Evolutionary conservation across 2,113 vertebrate genomes (phyloP), one percentile per base, ranked within the genome.

Genomic region (Platichthys flesus): DNA sequence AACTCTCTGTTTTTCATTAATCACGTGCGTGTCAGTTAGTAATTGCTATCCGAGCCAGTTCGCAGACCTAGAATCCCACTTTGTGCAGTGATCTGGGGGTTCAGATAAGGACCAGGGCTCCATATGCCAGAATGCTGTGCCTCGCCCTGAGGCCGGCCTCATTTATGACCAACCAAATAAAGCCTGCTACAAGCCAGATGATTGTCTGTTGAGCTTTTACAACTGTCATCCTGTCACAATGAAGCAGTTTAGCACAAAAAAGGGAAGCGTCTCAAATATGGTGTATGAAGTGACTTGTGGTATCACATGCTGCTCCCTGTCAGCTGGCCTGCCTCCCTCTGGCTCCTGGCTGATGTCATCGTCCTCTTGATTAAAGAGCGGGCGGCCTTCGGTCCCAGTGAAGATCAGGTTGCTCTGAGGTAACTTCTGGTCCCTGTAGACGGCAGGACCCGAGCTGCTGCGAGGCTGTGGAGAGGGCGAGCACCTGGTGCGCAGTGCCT

Each of bases 371-470:
- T 89, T 85, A 81, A 76, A 82, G 79, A 75, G 76, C 6, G 40
- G 40, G 40, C 40, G 78, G 79, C 67, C 47, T 60, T 71, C 26
- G 55, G 65, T 74, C 67, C 65, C 51, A 47, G 55, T 67, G 82
- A 89, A 88, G 85, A 85, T 86, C 85, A 77, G 65, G 74, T 75
- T 77, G 54, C 78, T 68, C 62, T 69, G 71, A 86, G 81, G 80
- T 74, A 64, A 89, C 68, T 40, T 28, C 70, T 60, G 67, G 45
- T 77, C 67, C 54, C 69, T 70, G 0, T 51, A 60, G 59, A 58
- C 77, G 64, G 61, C 37, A 52, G 58, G 62, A 63, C 82, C 68
- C 1, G 77, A 60, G 58, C 78, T 68, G 69, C 68, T 67, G 81
- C 75, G 69, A 83, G 79, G 67, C 60, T 2, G 28, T 1, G 67